Evolutionary conservation across 64 coral and sea anemone genomes (phyloP).

Genomic region (Astreopora myriophthalma): DNA sequence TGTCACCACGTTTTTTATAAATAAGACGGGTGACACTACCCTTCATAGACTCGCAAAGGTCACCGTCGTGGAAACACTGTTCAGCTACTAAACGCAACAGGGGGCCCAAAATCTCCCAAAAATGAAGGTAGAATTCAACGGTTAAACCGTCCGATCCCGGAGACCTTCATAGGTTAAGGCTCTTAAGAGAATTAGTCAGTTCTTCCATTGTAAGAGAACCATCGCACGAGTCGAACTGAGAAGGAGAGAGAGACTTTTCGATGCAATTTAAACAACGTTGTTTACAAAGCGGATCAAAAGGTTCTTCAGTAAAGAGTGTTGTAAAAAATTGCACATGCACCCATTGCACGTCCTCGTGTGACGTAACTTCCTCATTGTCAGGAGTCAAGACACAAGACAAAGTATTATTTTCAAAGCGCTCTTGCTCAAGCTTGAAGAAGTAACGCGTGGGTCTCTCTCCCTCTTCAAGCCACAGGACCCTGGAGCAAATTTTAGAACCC

Average conservation of each 20-base stretch:
- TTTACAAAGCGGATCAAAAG: neutral
- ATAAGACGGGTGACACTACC: neutral
- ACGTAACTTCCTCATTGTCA: neutral
- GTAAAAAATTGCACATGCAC: neutral
- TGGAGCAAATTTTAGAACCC: neutral
- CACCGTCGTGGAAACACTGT: neutral
- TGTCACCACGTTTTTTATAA: conserved; percentile 14
- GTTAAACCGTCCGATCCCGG: conserved; percentile 25
- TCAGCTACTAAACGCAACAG: neutral
- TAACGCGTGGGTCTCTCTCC: neutral
- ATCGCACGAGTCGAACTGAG: neutral
- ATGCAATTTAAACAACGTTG: neutral
- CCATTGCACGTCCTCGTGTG: neutral
- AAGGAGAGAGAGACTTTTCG: neutral
- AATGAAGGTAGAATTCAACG: conserved; percentile 3
- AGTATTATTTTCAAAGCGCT: neutral
- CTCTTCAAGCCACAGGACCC: conserved; percentile 33
- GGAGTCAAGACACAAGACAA: neutral
- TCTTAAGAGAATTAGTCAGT: neutral
- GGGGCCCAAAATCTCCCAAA: neutral
- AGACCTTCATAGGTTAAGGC: neutral
- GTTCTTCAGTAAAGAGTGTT: neutral
- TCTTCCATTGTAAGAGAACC: neutral
- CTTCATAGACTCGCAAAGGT: neutral
- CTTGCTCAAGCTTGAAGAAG: neutral